These are phyloP conservation scores for Ochropacha duplaris DNA, from an alignment of 2,888 invertebrate species.

Conservation along the genomic window DNA sequence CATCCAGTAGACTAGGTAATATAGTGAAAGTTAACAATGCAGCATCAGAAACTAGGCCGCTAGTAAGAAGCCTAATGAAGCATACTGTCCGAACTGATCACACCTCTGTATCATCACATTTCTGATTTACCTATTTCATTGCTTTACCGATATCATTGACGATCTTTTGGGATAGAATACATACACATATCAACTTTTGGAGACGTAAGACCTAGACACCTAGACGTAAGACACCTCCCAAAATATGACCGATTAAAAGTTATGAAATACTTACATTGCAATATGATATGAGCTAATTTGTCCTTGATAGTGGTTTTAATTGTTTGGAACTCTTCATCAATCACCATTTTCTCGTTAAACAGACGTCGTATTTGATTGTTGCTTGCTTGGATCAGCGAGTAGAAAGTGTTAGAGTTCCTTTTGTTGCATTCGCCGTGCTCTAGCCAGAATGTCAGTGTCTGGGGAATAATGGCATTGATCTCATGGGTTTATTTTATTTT, in stretches of 20 bases:
- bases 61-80: too few relatives aligned
- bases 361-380: constrained; percentile 95
- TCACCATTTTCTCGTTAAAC: constrained; percentile 90
- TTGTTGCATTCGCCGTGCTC: constrained; percentile 96
- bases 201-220: too few relatives aligned
- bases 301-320: constrained; percentile 91
- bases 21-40: too few relatives aligned
- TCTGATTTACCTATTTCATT: too few relatives aligned
- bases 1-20: too few relatives aligned
- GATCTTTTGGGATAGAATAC: not conserved
- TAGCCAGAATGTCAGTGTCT: constrained; percentile 93
- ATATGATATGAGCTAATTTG: constrained; percentile 91
- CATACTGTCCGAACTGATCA: too few relatives aligned
- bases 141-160: too few relatives aligned
- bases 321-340: constrained; percentile 92
- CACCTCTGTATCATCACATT: too few relatives aligned
- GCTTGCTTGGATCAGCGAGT: constrained; percentile 95
- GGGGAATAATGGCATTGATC: constrained; percentile 20
- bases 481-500: too few relatives aligned
- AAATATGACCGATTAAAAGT: not conserved
- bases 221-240: not conserved
- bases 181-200: not conserved
- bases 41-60: too few relatives aligned
- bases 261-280: constrained; percentile 92
- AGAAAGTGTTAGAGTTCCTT: constrained; percentile 93